phyloP scores from a whole-genome alignment of 2,113 vertebrate species.

The Notarius lentiginosus region DNA sequence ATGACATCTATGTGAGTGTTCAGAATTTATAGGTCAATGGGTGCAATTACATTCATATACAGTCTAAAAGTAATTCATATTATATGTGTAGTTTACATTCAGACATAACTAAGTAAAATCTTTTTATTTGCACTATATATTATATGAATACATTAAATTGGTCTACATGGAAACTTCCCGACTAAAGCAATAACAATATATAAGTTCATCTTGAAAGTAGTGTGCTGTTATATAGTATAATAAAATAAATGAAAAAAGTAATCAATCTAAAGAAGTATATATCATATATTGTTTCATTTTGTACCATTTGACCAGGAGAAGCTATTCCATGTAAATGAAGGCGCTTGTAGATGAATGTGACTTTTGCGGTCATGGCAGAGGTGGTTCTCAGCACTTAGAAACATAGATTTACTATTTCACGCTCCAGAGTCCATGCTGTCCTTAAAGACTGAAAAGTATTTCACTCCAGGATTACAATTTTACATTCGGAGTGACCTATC shows the following conservation, averaged over 20 bases:
- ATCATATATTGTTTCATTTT: neutral
- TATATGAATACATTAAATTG: neutral
- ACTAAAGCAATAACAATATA: neutral
- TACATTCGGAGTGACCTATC: constrained; percentile 62
- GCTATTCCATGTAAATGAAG: constrained; percentile 69
- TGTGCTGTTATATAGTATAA: neutral
- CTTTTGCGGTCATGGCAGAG: constrained; percentile 65
- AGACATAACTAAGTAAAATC: neutral
- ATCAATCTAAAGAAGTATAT: neutral
- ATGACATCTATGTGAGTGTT: neutral
- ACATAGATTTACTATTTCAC: constrained; percentile 76
- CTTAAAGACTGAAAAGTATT: constrained; percentile 73
- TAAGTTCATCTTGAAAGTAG: neutral
- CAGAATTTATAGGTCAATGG: neutral
- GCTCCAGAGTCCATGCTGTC: constrained; percentile 75
- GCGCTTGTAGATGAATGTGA: constrained; percentile 66
- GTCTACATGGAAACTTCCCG: neutral
- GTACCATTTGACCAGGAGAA: constrained; percentile 41
- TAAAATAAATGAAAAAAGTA: neutral
- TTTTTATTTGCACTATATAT: neutral
- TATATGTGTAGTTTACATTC: neutral
- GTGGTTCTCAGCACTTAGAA: constrained; percentile 71
- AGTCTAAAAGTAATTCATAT: neutral
- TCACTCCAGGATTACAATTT: constrained; percentile 74
- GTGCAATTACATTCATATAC: neutral